Conservation (phyloP, 2,888 invertebrate genomes). For the Archips crataeganus region DNA sequence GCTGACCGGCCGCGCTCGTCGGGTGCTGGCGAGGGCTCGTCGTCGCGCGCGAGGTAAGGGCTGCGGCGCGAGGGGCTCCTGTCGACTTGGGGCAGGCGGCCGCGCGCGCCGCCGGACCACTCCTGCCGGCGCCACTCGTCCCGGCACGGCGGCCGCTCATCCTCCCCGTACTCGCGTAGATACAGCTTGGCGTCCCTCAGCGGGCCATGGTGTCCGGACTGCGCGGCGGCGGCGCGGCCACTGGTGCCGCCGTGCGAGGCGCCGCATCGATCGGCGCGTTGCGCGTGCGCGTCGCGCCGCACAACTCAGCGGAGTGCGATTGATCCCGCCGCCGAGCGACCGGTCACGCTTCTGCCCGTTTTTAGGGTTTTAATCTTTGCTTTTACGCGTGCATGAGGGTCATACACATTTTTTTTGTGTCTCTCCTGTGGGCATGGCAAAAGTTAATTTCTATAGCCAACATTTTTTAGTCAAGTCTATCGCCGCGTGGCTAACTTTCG, state of each 20-base stretch:
- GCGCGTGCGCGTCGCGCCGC: conserved; percentile 61
- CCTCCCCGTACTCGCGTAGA: conserved; percentile 85
- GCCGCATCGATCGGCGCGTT: conserved; percentile 73
- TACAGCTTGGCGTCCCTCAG: conserved; percentile 83
- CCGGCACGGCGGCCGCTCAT: conserved; percentile 83
- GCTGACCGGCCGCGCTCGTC: conserved; percentile 93
- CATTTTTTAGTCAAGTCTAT: too few relatives aligned
- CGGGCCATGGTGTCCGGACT: conserved; percentile 71
- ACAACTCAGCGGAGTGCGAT: conserved; percentile 39
- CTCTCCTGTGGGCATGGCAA: too few relatives aligned
- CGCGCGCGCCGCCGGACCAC: conserved; percentile 82
- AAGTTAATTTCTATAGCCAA: too few relatives aligned
- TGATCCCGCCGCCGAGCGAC: conserved; percentile 9
- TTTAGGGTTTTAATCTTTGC: conserved; percentile 7
- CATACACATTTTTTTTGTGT: too few relatives aligned
- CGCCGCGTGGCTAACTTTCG: too few relatives aligned
- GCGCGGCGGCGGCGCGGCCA: conserved; percentile 83
- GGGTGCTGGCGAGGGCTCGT: conserved; percentile 93
- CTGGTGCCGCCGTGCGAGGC: conserved; percentile 63
- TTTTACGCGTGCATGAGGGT: not conserved
- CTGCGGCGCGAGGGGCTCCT: conserved; percentile 95
- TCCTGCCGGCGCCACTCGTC: conserved; percentile 84
- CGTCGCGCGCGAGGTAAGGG: conserved; percentile 91
- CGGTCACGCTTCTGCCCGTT: conserved; percentile 1
- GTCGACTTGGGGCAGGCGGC: conserved; percentile 93